Base-by-base conservation (phyloP, 1,140 invertebrate genomes). In the Parapsyche elsis region DNA sequence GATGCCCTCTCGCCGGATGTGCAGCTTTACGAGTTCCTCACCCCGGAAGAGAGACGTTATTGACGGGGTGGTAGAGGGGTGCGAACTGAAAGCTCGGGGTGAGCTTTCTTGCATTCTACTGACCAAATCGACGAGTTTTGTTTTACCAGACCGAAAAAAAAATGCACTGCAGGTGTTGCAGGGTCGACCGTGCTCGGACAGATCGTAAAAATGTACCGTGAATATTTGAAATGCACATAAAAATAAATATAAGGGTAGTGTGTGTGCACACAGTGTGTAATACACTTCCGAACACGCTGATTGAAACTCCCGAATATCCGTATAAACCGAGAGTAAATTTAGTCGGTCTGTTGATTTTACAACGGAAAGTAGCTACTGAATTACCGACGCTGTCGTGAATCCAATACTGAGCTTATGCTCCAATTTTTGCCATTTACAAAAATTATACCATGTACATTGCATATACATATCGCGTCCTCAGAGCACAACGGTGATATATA, bases 21-120 rank as follows among this genome's bases (percentile, higher is more conserved):
- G 81, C 79, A 80, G 46, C 61, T 82, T 82, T 82, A 82, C 80
- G 81, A 78, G 44, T 21, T 46, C 49, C 53, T 24, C 59, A 26
- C 64, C 21, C 64, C 64, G 49, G 49, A 53, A 53, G 12, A 73
- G 71, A 26, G 26, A 44, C 49, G 49, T 53, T 53, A 53, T 53
- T 53, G 49, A 53, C 2, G 64, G 44, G 76, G 61, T 10, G 38
- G 44, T 38, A 10, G 19, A 19, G 67, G 12, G 78, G n/a, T 67
- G 44, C 23, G 45, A 75, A 26, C 14, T 57, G 46, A 49, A 38
- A 38, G 23, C 45, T 1, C 38, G 16, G 30, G 26, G 24, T 19
- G 10, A 16, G 4, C 10, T 53, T 53, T 53, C 49, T 53, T 53
- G 16, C 49, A 53, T 53, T 53, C 49, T 16, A 16, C 16, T 53